Base-by-base conservation (phyloP, 2,113 vertebrate genomes). In the Microcebus murinus region DNA sequence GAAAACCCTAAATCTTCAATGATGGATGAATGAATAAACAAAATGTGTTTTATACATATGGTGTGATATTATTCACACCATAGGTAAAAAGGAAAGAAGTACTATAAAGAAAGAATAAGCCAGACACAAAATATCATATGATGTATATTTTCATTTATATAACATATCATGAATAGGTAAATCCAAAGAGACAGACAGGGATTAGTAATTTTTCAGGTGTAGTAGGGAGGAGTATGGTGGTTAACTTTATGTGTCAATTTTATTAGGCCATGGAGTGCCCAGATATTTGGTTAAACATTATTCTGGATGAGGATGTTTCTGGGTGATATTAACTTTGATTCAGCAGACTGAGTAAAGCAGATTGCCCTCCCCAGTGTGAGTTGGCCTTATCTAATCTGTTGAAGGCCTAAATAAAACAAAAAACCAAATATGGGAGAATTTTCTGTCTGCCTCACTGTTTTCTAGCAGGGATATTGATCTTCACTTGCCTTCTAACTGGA, bases 141-240 rank as follows among this genome's bases (percentile, higher is more conserved):
- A 45, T 39, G 10, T 4, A 6, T 59, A 12, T 87, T 87, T 55
- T 11, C 18, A 70, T 45, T 83, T 83, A 34, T 45, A 42, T 80
- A 48, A 88, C 79, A 48, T 57, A 48, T 34, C 8, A 4, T 18
- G 25, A n/a, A 84, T 9, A 50, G 67, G 4, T 21, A 50, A 86
- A 23, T 67, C 6, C 20, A n/a, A 12, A 68, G 21, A 82, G 20
- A 87, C 9, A 74, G 34, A 29, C 52, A 61, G 7, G 25, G 5
- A 87, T 23, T 42, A 85, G 77, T 67, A 4, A 6, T 29, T 50
- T n/a, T 48, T 63, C 31, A 63, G 7, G 8, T 31, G 27, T 50
- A 10, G 10, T 67, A 1, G 20, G 34, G 4, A 29, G 12, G 3
- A 63, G 25, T 25, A 1, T 52, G 8, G 25, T 6, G 0, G 17